Base-by-base conservation (phyloP, 2,797 vertebrate genomes). In the Harpagifer antarcticus region DNA sequence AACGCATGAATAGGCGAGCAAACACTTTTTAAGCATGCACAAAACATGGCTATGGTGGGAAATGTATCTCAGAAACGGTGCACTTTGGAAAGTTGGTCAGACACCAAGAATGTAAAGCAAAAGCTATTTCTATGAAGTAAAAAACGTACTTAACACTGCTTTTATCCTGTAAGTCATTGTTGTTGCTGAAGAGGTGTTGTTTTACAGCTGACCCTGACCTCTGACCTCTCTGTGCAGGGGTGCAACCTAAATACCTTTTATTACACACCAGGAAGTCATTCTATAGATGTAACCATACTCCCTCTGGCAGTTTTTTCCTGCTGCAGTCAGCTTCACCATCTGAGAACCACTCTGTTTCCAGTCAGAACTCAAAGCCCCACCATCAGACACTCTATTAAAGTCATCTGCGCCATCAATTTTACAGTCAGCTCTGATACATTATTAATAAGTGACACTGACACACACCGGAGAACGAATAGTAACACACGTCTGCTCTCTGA, bases 391-490 rank as follows among this genome's bases (percentile, higher is more conserved):
- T 69, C 82, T 64, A 76, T 73, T 82, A 76, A 76, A 79, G 58
- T 49, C 52, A 19, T 66, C 57, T 23, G 63, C 33, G 17, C 53
- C 66, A 78, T 76, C 68, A 69, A 69, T 47, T 44, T 33, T 31
- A 20, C 62, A 74, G 47, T 72, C 73, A 54, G 69, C 66, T 63
- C 37, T 57, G 42, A 71, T 87, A 54, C 62, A 78, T 84, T 76
- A 82, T 81, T 79, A 77, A 82, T 80, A 64, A 67, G 70, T 77
- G 62, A 79, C 43, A 33, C 17, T 57, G 17, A 58, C 23, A 60
- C 20, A 12, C 10, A 12, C 43, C 9, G 7, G 23, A 61, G 37
- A 47, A 11, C 43, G 50, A 61, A 43, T 9, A 9, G n/a, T 7
- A 56, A 72, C 7, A 44, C 47, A 54, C 10, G 9, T 40, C 33